Evolutionary conservation across 2,888 invertebrate genomes (phyloP), one percentile per base, ranked within the genome.

Genomic region (Callimorpha dominula): DNA sequence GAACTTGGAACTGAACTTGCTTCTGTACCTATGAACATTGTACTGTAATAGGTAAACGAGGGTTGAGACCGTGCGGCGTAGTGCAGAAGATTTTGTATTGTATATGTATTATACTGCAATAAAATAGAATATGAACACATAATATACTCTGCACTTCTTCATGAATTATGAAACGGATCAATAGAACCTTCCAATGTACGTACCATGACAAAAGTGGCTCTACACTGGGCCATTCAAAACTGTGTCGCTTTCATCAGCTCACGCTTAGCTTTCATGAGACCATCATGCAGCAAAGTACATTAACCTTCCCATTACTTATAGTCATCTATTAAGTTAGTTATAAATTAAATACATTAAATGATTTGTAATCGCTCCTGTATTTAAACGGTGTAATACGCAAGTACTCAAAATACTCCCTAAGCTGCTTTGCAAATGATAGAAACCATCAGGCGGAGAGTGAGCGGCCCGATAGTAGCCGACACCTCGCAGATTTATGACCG

Each of bases 381-480:
- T 79, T 75, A 70, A 76, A 77, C 78, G 65, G 63, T 76, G 78
- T 74, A 79, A 74, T 74, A 78, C 78, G 78, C 81, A 80, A 78
- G 86, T 84, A 88, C 90, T 91, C 88, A 86, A 88, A 93, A 92
- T 92, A 92, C 91, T 94, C 93, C 89, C 87, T 91, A 89, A 92
- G 93, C 93, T 92, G 93, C 93, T 94, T 95, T 90, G 91, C 94
- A 92, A 93, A 93, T 94, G 95, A 95, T 94, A 92, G 89, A 92
- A 94, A 95, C 93, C 95, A 95, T 95, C 92, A 90, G 90, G 83
- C 92, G 86, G 92, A 91, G 93, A 92, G 93, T 90, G 92, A 90
- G 91, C 89, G 92, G 83, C 89, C 60, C 90, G 94, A 93, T 95
- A 94, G 90, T 87, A 87, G 88, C 94, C 90, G 94, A 94, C 94